Base-by-base conservation (phyloP, 2,888 invertebrate genomes). In the Papilio gigon region DNA sequence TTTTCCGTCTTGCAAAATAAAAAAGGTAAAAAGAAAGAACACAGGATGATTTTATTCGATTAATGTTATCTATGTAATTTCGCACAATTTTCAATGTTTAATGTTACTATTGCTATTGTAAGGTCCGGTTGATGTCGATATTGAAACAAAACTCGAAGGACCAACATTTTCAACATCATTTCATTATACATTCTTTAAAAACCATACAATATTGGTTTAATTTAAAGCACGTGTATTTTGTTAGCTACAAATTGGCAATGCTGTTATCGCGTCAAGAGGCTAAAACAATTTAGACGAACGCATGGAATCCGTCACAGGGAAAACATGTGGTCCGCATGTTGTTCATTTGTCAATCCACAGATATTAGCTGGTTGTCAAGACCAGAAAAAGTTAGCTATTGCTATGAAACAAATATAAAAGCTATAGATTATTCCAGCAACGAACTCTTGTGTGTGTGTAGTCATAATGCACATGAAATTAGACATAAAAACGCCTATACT, bases 241-340 rank as follows among this genome's bases (percentile, higher is more conserved):
- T 4, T 27, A 30, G 4, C 5, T 40, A 56, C 22, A n/a, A 33
- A 58, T 27, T 65, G 17, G 47, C 44, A 9, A 12, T 11, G 4
- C 47, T 9, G 22, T 47, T 33, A 22, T 47, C 47, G 11, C 25
- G 4, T 63, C 58, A 65, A 58, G 37, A 35, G 64, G 20, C 50
- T 44, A 59, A 44, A 58, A 25, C 35, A 65, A 59, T 58, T 12
- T 42, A 59, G 47, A 59, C 12, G 17, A 47, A 17, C 59, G 47
- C 17, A 60, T 66, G 66, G 35, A 22, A 59, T 66, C 27, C 27
- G 25, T 66, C 59, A 59, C 47, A 22, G 11, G 5, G 4, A 14
- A 60, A 59, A 66, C 66, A 66, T 59, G 25, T 66, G 33, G 35
- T 35, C 12, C 14, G 22, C 53, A 56, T 17, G 30, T n/a, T 56